phyloP scores from a whole-genome alignment of 2,113 vertebrate genomes.

The pig (Sus scrofa) region DNA sequence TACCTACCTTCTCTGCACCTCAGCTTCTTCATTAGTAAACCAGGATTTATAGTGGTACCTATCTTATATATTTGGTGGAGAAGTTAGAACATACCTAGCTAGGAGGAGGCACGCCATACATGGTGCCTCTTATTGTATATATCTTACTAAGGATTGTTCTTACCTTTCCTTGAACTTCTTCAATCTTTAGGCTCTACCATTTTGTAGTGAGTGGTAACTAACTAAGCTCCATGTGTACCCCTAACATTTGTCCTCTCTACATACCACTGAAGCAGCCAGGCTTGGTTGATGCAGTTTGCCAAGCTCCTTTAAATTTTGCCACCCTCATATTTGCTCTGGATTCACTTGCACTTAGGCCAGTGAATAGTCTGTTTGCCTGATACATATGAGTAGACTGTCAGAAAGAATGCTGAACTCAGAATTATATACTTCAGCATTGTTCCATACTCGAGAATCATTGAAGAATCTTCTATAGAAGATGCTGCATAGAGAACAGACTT shows the following conservation, averaged over 20 bases:
- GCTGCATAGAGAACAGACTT: not conserved
- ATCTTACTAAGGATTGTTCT: not conserved
- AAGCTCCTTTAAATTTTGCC: not conserved
- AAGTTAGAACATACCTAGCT: not conserved
- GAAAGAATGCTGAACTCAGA: not conserved
- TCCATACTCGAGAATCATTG: not conserved
- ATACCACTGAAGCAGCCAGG: not conserved
- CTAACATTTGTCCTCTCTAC: not conserved
- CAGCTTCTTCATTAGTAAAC: not conserved
- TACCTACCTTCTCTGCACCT: not conserved
- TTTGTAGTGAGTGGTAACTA: not conserved
- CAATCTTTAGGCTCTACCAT: not conserved
- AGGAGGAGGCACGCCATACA: not conserved
- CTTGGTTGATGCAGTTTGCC: not conserved
- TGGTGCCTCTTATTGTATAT: not conserved
- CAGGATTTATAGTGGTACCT: not conserved
- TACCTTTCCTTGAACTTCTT: slow-evolving; percentile 1
- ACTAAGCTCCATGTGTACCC: not conserved
- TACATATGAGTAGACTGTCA: not conserved
- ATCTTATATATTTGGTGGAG: not conserved
- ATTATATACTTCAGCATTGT: not conserved
- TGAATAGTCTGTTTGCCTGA: not conserved
- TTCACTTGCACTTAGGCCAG: not conserved
- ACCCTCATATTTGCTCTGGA: not conserved
- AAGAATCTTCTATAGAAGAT: not conserved